A percentile compares a stretch with the other conserved stretches of the same genome.
These are phyloP conservation scores for Daktulosphaira vitifoliae DNA, from an alignment of 1,140 invertebrate species.

Conservation along the genomic window DNA sequence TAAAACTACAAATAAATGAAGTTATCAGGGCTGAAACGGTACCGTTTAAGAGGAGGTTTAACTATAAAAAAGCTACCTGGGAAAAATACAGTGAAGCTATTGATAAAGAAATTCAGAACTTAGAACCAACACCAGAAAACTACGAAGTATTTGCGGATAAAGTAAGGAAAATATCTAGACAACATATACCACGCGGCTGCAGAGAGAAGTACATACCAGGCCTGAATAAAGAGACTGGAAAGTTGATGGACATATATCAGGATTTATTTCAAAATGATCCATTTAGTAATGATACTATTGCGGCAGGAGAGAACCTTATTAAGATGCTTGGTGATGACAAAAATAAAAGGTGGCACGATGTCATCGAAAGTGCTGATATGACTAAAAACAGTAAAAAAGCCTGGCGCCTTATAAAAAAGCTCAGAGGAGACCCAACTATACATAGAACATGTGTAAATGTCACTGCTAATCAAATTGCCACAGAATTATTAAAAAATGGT, in stretches of 20 bases:
- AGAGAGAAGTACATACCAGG: constrained; percentile 20
- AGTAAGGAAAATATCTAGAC: constrained; percentile 24
- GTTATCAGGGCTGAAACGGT: constrained; percentile 1
- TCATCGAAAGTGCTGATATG: no score
- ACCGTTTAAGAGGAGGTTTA: no score
- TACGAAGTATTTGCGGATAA: constrained; percentile 6
- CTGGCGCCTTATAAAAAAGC: not conserved
- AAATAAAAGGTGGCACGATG: constrained; percentile 5
- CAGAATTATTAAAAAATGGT: not conserved
- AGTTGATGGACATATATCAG: constrained; percentile 23
- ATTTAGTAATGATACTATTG: constrained; percentile 5
- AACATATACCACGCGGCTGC: no score
- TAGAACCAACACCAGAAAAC: no score
- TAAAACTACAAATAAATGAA: constrained; percentile 10
- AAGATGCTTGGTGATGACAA: not conserved
- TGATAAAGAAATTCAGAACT: constrained; percentile 6
- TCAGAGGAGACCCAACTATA: not conserved
- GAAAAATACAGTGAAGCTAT: not conserved
- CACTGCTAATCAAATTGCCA: not conserved
- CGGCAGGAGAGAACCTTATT: constrained; percentile 6
- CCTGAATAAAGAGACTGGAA: no score
- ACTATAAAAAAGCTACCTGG: no score
- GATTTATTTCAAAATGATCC: constrained; percentile 17
- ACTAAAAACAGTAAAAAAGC: no score
- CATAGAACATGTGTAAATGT: not conserved